Conservation (phyloP, 2,888 invertebrate genomes). For the Protonemura montana region DNA sequence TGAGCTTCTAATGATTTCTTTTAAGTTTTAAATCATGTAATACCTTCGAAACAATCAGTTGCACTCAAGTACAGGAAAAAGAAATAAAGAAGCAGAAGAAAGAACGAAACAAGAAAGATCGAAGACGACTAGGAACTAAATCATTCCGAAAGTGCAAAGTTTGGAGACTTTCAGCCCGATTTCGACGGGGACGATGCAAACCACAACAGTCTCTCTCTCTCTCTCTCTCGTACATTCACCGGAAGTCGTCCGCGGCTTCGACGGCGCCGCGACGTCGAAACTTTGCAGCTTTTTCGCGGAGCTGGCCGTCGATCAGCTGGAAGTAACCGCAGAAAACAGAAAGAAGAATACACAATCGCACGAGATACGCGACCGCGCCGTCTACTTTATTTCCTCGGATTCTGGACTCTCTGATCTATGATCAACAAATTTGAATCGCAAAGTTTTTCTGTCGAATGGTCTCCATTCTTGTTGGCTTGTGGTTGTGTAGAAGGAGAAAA, state of each 20-base stretch:
- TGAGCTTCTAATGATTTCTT: background rate
- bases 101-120: slow-evolving; percentile 29
- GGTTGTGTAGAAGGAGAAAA: background rate
- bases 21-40: slow-evolving; percentile 26
- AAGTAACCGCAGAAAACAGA: background rate
- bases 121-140: background rate
- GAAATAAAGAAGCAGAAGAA: background rate
- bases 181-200: slow-evolving; percentile 16
- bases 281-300: background rate
- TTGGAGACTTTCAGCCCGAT: slow-evolving; percentile 19
- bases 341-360: background rate
- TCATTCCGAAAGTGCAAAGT: slow-evolving; percentile 27
- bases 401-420: background rate
- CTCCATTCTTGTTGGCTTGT: background rate
- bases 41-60: background rate
- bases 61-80: slow-evolving; percentile 19
- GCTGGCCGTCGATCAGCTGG: background rate
- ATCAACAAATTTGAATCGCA: slow-evolving; percentile 7
- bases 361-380: background rate
- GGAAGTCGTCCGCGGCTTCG: slow-evolving; percentile 3
- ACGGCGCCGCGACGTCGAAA: background rate
- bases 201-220: background rate
- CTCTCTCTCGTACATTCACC: background rate
- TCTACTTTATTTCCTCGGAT: background rate
- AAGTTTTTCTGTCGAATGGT: background rate